A percentile compares a stretch with the other conserved stretches of the same genome.
Evolutionary conservation across 2,113 vertebrate species (phyloP).

Genomic region (Hyla sarda): DNA sequence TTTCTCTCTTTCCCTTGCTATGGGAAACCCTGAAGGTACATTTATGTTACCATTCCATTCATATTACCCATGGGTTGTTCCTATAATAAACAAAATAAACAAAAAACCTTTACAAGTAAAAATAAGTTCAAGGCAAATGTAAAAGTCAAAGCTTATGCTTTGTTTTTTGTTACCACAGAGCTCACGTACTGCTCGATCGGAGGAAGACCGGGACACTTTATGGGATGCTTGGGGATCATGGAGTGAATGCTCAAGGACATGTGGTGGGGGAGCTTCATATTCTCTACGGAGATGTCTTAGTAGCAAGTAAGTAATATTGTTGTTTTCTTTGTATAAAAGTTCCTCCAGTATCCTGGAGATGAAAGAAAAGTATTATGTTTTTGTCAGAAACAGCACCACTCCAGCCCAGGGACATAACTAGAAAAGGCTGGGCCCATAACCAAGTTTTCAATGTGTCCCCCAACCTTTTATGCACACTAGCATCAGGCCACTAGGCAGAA

Average conservation of each 20-base stretch:
- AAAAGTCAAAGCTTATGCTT: neutral
- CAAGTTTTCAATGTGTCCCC: too few relatives aligned
- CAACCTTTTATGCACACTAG: too few relatives aligned
- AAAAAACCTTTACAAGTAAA: neutral
- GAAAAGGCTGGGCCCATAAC: too few relatives aligned
- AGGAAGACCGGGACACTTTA: conserved; percentile 88
- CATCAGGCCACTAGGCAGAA: too few relatives aligned
- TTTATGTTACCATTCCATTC: conserved; percentile 12
- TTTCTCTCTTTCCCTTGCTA: neutral
- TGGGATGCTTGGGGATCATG: conserved; percentile 97
- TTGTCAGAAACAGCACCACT: too few relatives aligned
- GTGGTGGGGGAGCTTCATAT: conserved; percentile 93
- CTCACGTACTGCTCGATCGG: conserved; percentile 87
- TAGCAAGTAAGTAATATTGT: conserved; percentile 82
- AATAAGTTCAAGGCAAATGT: neutral
- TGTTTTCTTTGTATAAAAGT: neutral
- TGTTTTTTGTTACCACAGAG: conserved; percentile 74
- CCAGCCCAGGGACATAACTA: too few relatives aligned
- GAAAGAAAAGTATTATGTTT: too few relatives aligned
- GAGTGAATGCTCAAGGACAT: conserved; percentile 96
- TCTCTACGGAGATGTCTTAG: conserved; percentile 92
- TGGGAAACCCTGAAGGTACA: neutral
- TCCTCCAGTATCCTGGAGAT: too few relatives aligned
- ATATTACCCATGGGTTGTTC: neutral
- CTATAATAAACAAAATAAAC: neutral